Conservation (phyloP, 2,797 vertebrate species). For the Syngnathus rostellatus region DNA sequence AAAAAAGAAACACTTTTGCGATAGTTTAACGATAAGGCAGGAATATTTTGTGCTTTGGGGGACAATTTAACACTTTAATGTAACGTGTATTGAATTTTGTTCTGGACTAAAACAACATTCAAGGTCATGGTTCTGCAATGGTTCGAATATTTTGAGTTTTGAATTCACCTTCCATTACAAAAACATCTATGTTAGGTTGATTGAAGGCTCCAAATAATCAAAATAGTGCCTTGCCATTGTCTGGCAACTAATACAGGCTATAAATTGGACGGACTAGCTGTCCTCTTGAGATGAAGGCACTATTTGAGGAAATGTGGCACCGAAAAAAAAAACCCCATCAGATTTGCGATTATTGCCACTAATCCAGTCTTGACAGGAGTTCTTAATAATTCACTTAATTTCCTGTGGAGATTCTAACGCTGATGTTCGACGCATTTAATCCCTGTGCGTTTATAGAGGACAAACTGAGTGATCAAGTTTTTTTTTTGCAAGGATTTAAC, state of each 20-base stretch:
- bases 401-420: conserved; percentile 31
- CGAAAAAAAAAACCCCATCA: background rate
- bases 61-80: background rate
- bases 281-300: background rate
- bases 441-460: conserved; percentile 29
- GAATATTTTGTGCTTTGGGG: conserved; percentile 22
- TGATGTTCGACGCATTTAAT: conserved; percentile 48
- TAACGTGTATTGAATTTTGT: no score
- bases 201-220: no score
- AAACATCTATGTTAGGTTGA: no score
- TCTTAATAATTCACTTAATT: conserved; percentile 33
- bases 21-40: conserved; percentile 1
- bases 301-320: background rate
- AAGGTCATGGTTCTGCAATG: background rate
- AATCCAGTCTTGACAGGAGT: conserved; percentile 28
- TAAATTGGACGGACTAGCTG: background rate
- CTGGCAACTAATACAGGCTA: no score
- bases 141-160: no score
- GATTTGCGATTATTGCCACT: conserved; percentile 13
- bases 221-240: no score
- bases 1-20: conserved; percentile 57
- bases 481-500: conserved; percentile 32
- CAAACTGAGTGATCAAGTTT: background rate
- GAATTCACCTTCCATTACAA: no score
- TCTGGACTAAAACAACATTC: background rate